phyloP scores from a whole-genome alignment of 2,113 vertebrate species.

The human (Homo sapiens) region GRCh38 chrX:129238501-129239000 shows the following conservation, averaged over 20 bases:
- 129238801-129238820: not conserved
- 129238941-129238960: not conserved
- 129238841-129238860: not conserved
- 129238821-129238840: not conserved
- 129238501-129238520: not conserved
- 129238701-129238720: not conserved
- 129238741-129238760: constrained; percentile 3
- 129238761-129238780: not conserved
- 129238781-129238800: constrained; percentile 1
- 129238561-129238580: not conserved
- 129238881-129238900: not conserved
- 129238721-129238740: not conserved
- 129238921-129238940: not conserved
- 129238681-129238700: not conserved
- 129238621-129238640: not conserved
- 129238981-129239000: constrained; percentile 24
- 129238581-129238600: not conserved
- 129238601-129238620: not conserved
- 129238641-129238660: not conserved
- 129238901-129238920: not conserved
- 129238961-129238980: not conserved
- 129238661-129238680: not conserved
- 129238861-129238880: not conserved
- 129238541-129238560: constrained; percentile 32
- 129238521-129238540: not conserved